phyloP scores from a whole-genome alignment of 2,113 vertebrate genomes.

The Centropristis striata region DNA sequence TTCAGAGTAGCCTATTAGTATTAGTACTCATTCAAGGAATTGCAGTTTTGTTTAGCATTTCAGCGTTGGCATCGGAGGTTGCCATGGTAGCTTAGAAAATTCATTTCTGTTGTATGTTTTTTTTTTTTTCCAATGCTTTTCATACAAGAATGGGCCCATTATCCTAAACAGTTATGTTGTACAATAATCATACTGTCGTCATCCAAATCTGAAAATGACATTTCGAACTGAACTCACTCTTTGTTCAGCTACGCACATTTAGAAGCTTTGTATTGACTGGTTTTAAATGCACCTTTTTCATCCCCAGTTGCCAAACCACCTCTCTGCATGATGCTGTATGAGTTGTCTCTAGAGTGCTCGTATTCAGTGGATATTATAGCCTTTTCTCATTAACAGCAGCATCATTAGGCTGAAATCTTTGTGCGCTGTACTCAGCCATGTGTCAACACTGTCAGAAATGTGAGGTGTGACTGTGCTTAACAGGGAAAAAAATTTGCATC shows the following conservation, averaged over 20 bases:
- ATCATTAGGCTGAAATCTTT: conserved; percentile 70
- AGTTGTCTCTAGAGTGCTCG: neutral
- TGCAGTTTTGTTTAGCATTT: no score
- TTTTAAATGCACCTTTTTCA: neutral
- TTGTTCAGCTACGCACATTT: neutral
- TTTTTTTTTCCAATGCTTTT: no score
- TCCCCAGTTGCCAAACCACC: neutral
- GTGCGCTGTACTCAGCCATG: conserved; percentile 51
- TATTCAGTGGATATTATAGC: conserved; percentile 44
- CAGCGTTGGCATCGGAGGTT: no score
- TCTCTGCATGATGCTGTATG: neutral
- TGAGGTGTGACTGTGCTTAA: conserved; percentile 53
- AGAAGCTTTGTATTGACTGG: neutral
- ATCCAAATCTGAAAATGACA: neutral
- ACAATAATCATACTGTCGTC: no score
- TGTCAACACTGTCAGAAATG: conserved; percentile 62
- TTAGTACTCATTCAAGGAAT: no score
- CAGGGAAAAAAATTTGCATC: conserved; percentile 64
- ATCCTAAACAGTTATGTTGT: no score
- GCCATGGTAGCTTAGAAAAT: no score
- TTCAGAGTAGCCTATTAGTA: no score
- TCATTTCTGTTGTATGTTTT: no score
- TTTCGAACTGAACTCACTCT: neutral
- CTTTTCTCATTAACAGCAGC: conserved; percentile 74
- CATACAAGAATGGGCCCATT: no score